These are phyloP conservation scores for Trachelipus rathkii DNA, from an alignment of 1,140 invertebrate species.

Conservation along the genomic window DNA sequence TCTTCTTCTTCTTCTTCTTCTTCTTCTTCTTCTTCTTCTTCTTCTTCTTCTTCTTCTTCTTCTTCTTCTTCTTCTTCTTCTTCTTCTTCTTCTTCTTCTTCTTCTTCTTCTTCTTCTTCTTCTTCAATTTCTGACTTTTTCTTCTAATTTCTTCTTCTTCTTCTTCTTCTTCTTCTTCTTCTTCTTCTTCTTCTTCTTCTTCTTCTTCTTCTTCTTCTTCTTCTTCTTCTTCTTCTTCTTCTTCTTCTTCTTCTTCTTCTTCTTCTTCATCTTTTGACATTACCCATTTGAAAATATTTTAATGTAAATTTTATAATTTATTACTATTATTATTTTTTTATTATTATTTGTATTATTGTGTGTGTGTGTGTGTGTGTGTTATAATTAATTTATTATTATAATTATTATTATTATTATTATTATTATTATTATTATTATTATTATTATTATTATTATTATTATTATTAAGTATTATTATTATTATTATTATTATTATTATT, in stretches of 20 bases:
- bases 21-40: not conserved
- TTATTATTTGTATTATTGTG: no score
- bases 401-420: not conserved
- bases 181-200: not conserved
- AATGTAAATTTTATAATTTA: no score
- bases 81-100: not conserved
- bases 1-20: not conserved
- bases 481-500: no score
- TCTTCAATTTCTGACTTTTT: no score
- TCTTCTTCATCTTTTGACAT: no score
- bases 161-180: not conserved
- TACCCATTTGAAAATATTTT: no score
- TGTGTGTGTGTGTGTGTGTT: no score
- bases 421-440: no score
- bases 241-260: not conserved
- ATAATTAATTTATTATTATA: no score
- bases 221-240: not conserved
- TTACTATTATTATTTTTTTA: not conserved
- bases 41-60: not conserved
- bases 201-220: not conserved
- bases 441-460: no score
- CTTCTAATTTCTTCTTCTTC: no score
- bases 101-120: not conserved
- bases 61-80: not conserved
- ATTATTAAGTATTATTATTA: no score